Evolutionary conservation across 2,113 vertebrate genomes (phyloP), one percentile per base, ranked within the genome.

Genomic region (Cephalophus harveyi): DNA sequence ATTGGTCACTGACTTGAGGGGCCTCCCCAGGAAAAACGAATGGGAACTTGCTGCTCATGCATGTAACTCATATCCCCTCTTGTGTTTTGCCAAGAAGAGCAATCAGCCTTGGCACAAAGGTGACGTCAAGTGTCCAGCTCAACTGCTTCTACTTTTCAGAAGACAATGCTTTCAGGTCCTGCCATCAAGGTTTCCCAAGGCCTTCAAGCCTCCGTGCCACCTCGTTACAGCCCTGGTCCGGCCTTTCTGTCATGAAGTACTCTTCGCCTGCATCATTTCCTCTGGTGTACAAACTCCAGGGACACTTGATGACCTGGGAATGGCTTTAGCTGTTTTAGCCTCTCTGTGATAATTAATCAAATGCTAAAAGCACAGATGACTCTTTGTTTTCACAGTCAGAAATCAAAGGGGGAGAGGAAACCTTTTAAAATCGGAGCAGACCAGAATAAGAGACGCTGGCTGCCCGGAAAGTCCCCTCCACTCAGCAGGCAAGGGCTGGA

Each of bases 381-480:
- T 91, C 54, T 59, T 55, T 14, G 67, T 78, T 94, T 76, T 87
- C 67, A 89, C 55, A 90, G 40, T 87, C 62, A 96, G 76, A 85
- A 95, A 95, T 25, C 78, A 40, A 87, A 79, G 14, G 8, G 55
- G n/a, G 52, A 60, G 55, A 71, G 59, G 67, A 85, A 62, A 21
- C 1, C 78, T 94, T 89, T 92, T 90, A 82, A 43, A 87, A 83
- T 92, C 71, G 59, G 84, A 95, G 33, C 40, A 59, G 30, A 43
- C 50, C 64, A 40, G 59, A 62, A 48, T 25, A 3, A 11, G 54
- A n/a, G 30, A 81, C 27, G 33, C 81, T 33, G 33, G 67, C 59
- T 6, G 12, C 43, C 27, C 33, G 1, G 16, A 30, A 28, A 52
- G 50, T 36, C 4, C 2, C 14, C 13, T 6, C 48, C 27, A 12